Evolutionary conservation across 2,888 invertebrate genomes (phyloP).

Genomic region (Pseudococcus jackbeardsleyi): DNA sequence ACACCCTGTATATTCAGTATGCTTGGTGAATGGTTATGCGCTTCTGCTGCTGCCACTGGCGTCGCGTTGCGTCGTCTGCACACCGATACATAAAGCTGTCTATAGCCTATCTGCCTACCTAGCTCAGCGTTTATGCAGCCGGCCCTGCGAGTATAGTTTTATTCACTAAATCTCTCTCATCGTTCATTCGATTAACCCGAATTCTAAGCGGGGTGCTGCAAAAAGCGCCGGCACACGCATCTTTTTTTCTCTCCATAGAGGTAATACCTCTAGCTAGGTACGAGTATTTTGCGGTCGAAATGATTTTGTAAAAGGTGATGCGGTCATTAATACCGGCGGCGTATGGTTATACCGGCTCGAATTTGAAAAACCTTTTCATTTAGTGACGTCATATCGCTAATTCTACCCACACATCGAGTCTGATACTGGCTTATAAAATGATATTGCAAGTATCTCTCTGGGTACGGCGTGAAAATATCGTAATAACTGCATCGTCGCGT

Average conservation of each 20-base stretch:
- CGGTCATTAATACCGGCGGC: not conserved
- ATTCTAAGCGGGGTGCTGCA: not conserved
- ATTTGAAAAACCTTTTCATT: not conserved
- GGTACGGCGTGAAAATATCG: too few species aligned
- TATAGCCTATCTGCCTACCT: not conserved
- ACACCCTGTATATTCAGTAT: too few species aligned
- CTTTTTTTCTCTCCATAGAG: not conserved
- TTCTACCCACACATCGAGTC: not conserved
- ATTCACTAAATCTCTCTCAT: slow-evolving; percentile 12
- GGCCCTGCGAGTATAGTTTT: not conserved
- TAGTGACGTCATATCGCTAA: slow-evolving; percentile 10
- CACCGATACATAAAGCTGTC: not conserved
- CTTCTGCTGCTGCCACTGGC: not conserved
- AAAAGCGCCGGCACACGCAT: not conserved
- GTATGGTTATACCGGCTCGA: not conserved
- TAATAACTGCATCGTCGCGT: too few species aligned
- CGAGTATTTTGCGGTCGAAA: not conserved
- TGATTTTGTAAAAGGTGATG: not conserved
- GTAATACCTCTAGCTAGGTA: not conserved
- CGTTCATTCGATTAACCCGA: slow-evolving; percentile 17
- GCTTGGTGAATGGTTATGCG: too few species aligned
- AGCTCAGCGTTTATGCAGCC: too few species aligned
- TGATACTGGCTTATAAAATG: not conserved
- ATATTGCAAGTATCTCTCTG: not conserved
- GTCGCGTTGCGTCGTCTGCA: not conserved